These are phyloP conservation scores for Ovis canadensis DNA, from an alignment of 2,113 vertebrate genomes.

Conservation along the genomic window DNA sequence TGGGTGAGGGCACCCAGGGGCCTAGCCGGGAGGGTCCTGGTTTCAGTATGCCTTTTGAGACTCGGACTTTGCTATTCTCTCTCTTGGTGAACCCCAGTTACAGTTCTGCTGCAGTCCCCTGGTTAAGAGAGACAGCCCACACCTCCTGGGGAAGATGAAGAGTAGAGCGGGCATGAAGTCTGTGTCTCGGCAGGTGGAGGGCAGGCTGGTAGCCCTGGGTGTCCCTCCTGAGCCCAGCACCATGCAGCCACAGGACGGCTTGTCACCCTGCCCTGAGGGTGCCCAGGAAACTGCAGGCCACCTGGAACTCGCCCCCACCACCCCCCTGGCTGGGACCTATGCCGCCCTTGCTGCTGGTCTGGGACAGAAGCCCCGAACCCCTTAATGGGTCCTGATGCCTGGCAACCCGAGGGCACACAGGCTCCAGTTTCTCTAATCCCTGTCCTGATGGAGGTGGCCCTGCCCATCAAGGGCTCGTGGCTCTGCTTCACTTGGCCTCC, in stretches of 20 bases:
- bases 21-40: rapidly evolving
- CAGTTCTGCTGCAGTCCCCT: conserved; percentile 25
- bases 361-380: not conserved
- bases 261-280: not conserved
- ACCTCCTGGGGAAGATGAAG: too few relatives aligned
- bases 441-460: not conserved
- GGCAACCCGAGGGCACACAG: not conserved
- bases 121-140: too few relatives aligned
- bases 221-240: rapidly evolving
- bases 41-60: not conserved
- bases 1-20: not conserved
- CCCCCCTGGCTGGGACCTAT: not conserved
- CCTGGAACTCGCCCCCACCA: too few relatives aligned
- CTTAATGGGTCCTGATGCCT: not conserved
- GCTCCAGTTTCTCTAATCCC: not conserved
- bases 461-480: not conserved
- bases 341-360: not conserved
- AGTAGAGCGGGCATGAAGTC: too few relatives aligned
- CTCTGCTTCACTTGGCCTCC: not conserved
- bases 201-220: not conserved
- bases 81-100: conserved; percentile 11
- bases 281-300: not conserved
- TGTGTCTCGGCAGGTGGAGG: too few relatives aligned
- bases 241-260: not conserved
- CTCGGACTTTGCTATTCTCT: not conserved